Evolutionary conservation across 2,797 vertebrate species (phyloP), one percentile per base, ranked within the genome.

Genomic region (Pseudochromis fuscus): DNA sequence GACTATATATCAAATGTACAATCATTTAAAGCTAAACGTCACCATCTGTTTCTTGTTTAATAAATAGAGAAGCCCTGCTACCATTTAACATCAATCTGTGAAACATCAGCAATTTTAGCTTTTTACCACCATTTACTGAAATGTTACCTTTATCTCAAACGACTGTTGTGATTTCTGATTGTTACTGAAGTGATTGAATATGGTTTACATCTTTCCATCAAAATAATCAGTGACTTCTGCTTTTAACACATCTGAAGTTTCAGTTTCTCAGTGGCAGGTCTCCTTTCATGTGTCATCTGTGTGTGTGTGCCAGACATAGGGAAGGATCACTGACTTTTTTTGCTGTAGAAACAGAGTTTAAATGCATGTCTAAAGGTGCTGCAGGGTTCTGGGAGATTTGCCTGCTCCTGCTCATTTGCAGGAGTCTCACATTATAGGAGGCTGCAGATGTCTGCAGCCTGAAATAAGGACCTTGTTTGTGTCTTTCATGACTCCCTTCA

Each of bases 401-500:
- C 19, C 31, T 38, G 40, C n/a, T n/a, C n/a, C n/a, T n/a, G n/a
- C n/a, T n/a, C n/a, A n/a, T n/a, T n/a, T n/a, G n/a, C n/a, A n/a
- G n/a, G n/a, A n/a, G n/a, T n/a, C n/a, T n/a, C n/a, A n/a, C n/a
- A n/a, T n/a, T n/a, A n/a, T n/a, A n/a, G n/a, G n/a, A n/a, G n/a
- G 45, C 25, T 13, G 27, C 7, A n/a, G 45, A 51, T 65, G 55
- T 59, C 9, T 52, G 5, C 7, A 2, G 27, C 27, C 24, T 50
- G 25, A 56, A 64, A 57, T 30, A 23, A 40, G 15, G 13, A 28
- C 9, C 30, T 16, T 45, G 23, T 57, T 25, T 44, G n/a, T 68
- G n/a, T 68, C 6, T 30, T 57, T 46, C 28, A 7, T 59, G 24
- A 30, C 53, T 64, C 35, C 40, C 24, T 52, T 65, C 16, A 15